Percentiles rank a stretch among this genome's conserved stretches.
Conservation (phyloP, 2,113 vertebrate species). For the Thunnus maccoyii region DNA sequence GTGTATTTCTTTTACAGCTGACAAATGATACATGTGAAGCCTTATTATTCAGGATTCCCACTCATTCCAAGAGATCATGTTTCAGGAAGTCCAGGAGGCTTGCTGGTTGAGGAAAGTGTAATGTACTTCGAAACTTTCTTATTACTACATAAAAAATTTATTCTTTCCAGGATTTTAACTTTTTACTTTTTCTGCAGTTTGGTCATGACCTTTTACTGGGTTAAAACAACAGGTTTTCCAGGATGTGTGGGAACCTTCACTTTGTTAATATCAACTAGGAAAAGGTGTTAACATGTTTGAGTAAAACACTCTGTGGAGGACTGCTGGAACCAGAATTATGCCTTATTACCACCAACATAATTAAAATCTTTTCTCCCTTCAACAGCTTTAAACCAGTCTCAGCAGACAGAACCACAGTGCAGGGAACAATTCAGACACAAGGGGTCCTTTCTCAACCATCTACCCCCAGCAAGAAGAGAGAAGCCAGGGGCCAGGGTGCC, state of each 20-base stretch:
- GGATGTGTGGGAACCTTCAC: background rate
- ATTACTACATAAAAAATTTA: background rate
- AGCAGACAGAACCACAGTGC: slow-evolving; percentile 5
- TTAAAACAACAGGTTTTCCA: background rate
- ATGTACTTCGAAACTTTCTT: background rate
- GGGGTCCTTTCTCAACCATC: background rate
- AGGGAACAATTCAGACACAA: slow-evolving; percentile 16
- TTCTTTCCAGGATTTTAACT: background rate
- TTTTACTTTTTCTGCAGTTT: background rate
- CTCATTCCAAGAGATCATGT: background rate
- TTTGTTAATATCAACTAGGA: background rate
- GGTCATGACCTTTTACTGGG: background rate
- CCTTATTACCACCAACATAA: background rate
- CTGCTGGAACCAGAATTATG: background rate
- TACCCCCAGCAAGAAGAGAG: slow-evolving; percentile 34
- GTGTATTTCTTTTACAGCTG: background rate
- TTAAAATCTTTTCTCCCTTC: background rate
- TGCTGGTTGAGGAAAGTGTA: background rate
- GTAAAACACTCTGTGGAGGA: background rate
- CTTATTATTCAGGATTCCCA: background rate
- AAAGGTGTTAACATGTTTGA: background rate
- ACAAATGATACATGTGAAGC: too few species aligned
- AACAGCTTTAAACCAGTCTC: background rate
- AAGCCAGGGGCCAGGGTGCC: background rate
- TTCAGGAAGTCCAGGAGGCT: background rate